Evolutionary conservation across 2,797 vertebrate species (phyloP).

Genomic region (Gymnoscopelus braueri): DNA sequence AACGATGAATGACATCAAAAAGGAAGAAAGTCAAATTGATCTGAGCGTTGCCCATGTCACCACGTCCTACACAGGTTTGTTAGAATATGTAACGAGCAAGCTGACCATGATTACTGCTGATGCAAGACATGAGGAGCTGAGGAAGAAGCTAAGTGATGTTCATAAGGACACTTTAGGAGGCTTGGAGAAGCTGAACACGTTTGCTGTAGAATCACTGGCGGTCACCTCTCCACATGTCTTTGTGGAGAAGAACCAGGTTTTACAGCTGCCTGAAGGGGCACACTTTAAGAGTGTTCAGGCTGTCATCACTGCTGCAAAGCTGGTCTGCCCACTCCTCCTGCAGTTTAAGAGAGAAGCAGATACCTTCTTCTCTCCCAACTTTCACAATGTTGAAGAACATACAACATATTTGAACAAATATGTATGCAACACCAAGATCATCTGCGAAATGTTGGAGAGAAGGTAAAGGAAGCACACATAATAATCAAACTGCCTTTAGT

Average conservation of each 20-base stretch:
- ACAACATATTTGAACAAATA: constrained; percentile 69
- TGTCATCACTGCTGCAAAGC: too few species aligned
- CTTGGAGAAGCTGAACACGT: constrained; percentile 67
- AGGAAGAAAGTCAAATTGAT: constrained; percentile 44
- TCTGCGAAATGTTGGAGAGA: constrained; percentile 67
- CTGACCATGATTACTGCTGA: constrained; percentile 38
- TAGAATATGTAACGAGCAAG: constrained; percentile 54
- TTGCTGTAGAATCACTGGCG: too few species aligned
- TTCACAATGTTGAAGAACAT: constrained; percentile 70
- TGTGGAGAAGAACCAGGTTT: too few species aligned
- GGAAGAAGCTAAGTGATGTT: constrained; percentile 63
- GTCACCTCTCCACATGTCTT: too few species aligned
- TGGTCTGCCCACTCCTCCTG: too few species aligned
- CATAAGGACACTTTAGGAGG: constrained; percentile 60
- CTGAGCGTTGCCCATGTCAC: constrained; percentile 48
- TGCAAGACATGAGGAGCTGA: constrained; percentile 43
- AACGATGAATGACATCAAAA: too few species aligned
- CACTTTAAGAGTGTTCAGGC: too few species aligned
- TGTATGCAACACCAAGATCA: constrained; percentile 48
- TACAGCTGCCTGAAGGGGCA: too few species aligned
- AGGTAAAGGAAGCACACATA: constrained; percentile 45
- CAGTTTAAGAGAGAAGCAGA: too few species aligned
- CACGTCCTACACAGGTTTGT: constrained; percentile 40
- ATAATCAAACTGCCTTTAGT: background rate
- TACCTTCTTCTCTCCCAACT: constrained; percentile 75